Conservation (phyloP, 1,140 invertebrate species). For the Eriosoma lanigerum region DNA sequence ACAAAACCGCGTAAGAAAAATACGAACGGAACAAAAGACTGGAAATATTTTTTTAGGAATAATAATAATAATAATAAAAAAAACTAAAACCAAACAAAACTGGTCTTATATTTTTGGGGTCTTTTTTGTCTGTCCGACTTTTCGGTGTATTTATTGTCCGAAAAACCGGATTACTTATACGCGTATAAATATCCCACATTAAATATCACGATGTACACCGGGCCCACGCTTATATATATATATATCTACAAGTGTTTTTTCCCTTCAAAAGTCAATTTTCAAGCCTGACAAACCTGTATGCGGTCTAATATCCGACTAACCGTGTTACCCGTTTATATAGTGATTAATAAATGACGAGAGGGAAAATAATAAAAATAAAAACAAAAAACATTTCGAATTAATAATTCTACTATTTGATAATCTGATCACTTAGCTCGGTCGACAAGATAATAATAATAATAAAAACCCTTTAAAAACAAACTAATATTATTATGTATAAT, state of each 20-base stretch:
- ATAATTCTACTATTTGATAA: not conserved
- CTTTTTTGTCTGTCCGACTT: constrained; percentile 20
- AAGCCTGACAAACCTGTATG: constrained; percentile 16
- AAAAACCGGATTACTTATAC: constrained; percentile 42
- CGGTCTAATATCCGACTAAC: not conserved
- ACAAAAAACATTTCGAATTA: not conserved
- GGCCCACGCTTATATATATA: too few relatives aligned
- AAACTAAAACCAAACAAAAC: not conserved
- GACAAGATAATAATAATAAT: not conserved
- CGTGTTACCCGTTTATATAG: not conserved
- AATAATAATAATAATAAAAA: constrained; percentile 1
- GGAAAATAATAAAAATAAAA: not conserved
- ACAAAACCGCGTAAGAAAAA: constrained; percentile 20
- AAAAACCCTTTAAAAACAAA: too few relatives aligned
- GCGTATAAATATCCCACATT: not conserved
- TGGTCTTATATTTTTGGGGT: constrained; percentile 31
- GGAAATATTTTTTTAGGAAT: constrained; percentile 18
- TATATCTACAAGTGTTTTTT: constrained; percentile 3
- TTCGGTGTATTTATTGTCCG: constrained; percentile 47
- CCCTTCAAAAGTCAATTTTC: not conserved
- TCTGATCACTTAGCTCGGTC: not conserved
- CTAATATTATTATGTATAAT: too few relatives aligned
- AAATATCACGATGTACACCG: too few relatives aligned
- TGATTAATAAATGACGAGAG: not conserved
- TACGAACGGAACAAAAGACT: constrained; percentile 37